A percentile compares a stretch with the other conserved stretches of the same genome.
These are phyloP conservation scores for Campoletis raptor DNA, from an alignment of 2,888 invertebrate species.

Conservation along the genomic window DNA sequence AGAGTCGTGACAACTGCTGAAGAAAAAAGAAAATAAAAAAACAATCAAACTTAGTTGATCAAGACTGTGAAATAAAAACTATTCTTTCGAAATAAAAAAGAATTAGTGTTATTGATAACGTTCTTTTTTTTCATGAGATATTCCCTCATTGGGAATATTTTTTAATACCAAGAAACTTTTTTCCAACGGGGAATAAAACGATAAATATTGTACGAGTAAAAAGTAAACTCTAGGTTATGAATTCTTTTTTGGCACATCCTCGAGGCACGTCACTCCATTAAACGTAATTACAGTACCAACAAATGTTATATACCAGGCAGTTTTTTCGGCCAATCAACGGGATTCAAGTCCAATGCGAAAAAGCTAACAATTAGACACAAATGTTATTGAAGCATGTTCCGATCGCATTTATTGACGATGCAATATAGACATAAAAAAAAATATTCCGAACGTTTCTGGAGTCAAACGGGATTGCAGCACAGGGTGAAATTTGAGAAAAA, in stretches of 20 bases:
- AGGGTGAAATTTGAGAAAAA: no score
- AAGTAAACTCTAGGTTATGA: conserved; percentile 18
- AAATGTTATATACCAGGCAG: conserved; percentile 35
- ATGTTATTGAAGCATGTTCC: not conserved
- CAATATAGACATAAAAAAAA: not conserved
- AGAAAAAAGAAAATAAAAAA: not conserved
- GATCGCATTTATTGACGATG: not conserved
- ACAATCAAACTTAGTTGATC: conserved; percentile 14
- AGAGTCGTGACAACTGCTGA: conserved; percentile 39
- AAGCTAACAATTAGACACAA: not conserved
- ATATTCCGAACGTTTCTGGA: not conserved
- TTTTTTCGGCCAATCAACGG: conserved; percentile 28
- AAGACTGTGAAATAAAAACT: conserved; percentile 21
- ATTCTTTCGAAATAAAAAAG: conserved; percentile 7
- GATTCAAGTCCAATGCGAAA: not conserved
- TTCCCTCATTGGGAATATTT: conserved; percentile 11
- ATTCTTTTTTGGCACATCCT: conserved; percentile 29
- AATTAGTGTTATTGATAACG: conserved; percentile 51
- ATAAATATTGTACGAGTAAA: conserved; percentile 6
- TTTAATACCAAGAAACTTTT: conserved; percentile 30
- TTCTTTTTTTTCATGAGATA: conserved; percentile 51
- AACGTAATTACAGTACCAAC: conserved; percentile 49
- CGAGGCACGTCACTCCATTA: conserved; percentile 49
- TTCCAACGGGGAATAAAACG: conserved; percentile 25
- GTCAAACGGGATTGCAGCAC: not conserved